phyloP scores from a whole-genome alignment of 2,888 invertebrate species.

The Machimus rusticus region DNA sequence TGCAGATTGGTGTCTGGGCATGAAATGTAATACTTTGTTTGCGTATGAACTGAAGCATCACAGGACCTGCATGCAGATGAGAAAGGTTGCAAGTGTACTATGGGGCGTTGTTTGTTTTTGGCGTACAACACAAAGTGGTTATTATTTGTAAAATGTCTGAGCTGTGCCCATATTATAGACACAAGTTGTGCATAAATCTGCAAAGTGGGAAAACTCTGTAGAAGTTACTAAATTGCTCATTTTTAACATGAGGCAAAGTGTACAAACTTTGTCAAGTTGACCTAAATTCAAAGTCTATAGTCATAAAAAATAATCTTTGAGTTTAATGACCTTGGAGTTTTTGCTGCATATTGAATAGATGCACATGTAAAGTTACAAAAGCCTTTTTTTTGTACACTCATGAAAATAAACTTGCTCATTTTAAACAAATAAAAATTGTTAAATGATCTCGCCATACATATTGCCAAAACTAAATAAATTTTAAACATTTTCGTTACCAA shows the following conservation, averaged over 20 bases:
- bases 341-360: too few relatives aligned
- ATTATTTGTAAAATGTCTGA: not conserved
- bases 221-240: not conserved
- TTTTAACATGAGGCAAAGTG: not conserved
- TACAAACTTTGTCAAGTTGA: not conserved
- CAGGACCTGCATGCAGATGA: not conserved
- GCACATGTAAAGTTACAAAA: too few relatives aligned
- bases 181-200: not conserved
- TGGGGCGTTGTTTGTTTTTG: not conserved
- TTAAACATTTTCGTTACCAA: too few relatives aligned
- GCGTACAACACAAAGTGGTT: not conserved
- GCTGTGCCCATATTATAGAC: not conserved
- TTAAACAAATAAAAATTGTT: too few relatives aligned
- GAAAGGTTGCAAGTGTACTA: not conserved
- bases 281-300: too few relatives aligned
- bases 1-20: not conserved
- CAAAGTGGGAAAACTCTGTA: not conserved
- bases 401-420: too few relatives aligned
- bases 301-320: too few relatives aligned
- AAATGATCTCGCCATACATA: too few relatives aligned
- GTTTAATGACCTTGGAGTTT: too few relatives aligned
- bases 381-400: too few relatives aligned
- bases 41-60: not conserved
- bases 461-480: too few relatives aligned
- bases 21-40: not conserved